Conservation (phyloP, 2,888 invertebrate species). For the Ectropis crepuscularia region DNA sequence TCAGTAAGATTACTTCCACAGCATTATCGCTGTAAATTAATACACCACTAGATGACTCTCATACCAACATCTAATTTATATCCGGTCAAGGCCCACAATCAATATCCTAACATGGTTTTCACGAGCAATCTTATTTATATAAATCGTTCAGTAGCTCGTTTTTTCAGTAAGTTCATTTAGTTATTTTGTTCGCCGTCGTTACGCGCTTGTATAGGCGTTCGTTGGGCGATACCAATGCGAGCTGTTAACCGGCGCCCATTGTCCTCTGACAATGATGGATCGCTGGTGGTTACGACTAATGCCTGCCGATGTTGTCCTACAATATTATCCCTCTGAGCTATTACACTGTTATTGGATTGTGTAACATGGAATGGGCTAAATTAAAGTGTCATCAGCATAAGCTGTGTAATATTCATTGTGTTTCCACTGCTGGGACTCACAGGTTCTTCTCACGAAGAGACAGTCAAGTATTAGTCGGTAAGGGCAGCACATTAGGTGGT, state of each 20-base stretch:
- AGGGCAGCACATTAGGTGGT: too few species aligned
- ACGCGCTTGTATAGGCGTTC: conserved; percentile 15
- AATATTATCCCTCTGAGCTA: background rate
- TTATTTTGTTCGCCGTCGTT: conserved; percentile 10
- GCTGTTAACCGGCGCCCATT: conserved; percentile 22
- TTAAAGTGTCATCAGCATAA: background rate
- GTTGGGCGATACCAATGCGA: background rate
- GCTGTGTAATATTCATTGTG: too few species aligned
- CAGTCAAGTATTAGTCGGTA: too few species aligned
- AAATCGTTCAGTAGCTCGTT: conserved; percentile 1
- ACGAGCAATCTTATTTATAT: background rate
- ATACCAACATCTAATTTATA: background rate
- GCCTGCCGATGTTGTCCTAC: conserved; percentile 18
- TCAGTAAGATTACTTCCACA: too few species aligned
- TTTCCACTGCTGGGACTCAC: too few species aligned
- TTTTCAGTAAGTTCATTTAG: conserved; percentile 6
- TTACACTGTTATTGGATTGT: background rate
- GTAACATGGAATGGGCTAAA: background rate
- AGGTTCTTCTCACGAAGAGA: too few species aligned
- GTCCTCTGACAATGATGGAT: conserved; percentile 29
- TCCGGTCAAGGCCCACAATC: too few species aligned
- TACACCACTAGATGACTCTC: too few species aligned
- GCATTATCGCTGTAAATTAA: too few species aligned
- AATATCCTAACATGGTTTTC: too few species aligned
- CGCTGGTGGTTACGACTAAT: conserved; percentile 22